phyloP scores from a whole-genome alignment of 2,888 invertebrate species.

The Syrista parreyssii region DNA sequence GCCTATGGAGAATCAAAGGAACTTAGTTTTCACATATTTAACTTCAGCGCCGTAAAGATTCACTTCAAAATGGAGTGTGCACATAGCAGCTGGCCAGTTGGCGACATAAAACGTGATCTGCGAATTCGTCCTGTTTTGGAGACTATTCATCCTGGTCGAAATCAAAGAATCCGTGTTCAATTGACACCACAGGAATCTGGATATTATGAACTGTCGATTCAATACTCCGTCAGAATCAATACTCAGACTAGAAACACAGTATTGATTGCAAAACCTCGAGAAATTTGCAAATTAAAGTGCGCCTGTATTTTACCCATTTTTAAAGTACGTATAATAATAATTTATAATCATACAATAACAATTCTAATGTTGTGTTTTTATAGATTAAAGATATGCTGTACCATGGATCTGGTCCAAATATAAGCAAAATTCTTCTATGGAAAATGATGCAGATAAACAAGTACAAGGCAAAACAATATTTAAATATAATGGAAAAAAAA shows the following conservation, averaged over 20 bases:
- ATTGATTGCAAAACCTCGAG: conserved; percentile 26
- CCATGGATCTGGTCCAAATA: conserved; percentile 38
- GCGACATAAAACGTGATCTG: conserved; percentile 34
- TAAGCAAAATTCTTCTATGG: conserved; percentile 64
- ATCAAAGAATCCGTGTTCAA: conserved; percentile 47
- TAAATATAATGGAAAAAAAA: conserved; percentile 12
- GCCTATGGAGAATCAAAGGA: conserved; percentile 46
- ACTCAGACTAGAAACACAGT: conserved; percentile 32
- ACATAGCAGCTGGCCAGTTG: conserved; percentile 33
- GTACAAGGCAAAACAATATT: conserved; percentile 45
- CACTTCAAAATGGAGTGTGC: conserved; percentile 52
- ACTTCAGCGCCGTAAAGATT: conserved; percentile 63
- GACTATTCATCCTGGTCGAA: conserved; percentile 49
- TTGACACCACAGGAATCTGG: conserved; percentile 53
- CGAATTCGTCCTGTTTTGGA: conserved; percentile 43
- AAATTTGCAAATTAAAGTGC: conserved; percentile 50
- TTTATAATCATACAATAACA: conserved; percentile 5
- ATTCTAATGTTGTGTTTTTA: conserved; percentile 22
- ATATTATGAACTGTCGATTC: conserved; percentile 51
- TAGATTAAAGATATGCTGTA: conserved; percentile 61
- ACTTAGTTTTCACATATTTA: conserved; percentile 59
- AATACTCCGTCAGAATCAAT: conserved; percentile 54
- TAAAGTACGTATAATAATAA: conserved; percentile 44
- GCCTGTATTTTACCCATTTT: conserved; percentile 57
- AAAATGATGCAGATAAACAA: conserved; percentile 58